Conservation (phyloP, 2,888 invertebrate genomes). For the Orthonevra nobilis region DNA sequence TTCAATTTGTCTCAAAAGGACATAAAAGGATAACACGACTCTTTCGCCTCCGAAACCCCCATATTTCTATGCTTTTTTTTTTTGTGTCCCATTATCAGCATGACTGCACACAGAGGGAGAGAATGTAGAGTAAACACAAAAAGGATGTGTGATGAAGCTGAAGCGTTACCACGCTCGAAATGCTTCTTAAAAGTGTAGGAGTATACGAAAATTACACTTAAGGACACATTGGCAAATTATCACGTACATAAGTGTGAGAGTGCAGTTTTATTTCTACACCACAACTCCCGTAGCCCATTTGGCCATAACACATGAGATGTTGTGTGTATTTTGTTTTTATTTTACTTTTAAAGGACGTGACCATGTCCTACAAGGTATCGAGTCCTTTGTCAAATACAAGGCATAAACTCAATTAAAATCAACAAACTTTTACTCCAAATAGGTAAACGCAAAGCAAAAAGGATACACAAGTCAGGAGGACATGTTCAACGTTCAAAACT, state of each 20-base stretch:
- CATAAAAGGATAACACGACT: slow-evolving; percentile 49
- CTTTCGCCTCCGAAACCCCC: neutral
- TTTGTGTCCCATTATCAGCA: slow-evolving; percentile 56
- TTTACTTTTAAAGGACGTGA: slow-evolving; percentile 28
- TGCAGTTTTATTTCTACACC: no score
- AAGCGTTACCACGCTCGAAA: slow-evolving; percentile 39
- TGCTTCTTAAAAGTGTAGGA: slow-evolving; percentile 44
- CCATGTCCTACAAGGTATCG: neutral
- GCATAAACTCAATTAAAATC: slow-evolving; percentile 29
- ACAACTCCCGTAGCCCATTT: no score
- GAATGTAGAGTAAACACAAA: neutral
- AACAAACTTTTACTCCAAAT: neutral
- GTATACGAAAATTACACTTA: slow-evolving; percentile 55
- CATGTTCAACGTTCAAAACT: no score
- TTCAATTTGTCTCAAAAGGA: slow-evolving; percentile 54
- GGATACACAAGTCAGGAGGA: no score
- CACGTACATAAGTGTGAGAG: slow-evolving; percentile 35
- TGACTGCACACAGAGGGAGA: slow-evolving; percentile 29
- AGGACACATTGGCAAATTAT: slow-evolving; percentile 61
- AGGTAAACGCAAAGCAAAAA: no score
- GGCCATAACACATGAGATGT: no score
- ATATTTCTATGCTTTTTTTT: slow-evolving; percentile 3
- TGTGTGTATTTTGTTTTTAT: slow-evolving; percentile 24
- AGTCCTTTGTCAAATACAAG: neutral
- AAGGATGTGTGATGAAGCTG: slow-evolving; percentile 40